Base-by-base conservation (phyloP, 2,113 vertebrate genomes). In the Triplophysa siluroides region DNA sequence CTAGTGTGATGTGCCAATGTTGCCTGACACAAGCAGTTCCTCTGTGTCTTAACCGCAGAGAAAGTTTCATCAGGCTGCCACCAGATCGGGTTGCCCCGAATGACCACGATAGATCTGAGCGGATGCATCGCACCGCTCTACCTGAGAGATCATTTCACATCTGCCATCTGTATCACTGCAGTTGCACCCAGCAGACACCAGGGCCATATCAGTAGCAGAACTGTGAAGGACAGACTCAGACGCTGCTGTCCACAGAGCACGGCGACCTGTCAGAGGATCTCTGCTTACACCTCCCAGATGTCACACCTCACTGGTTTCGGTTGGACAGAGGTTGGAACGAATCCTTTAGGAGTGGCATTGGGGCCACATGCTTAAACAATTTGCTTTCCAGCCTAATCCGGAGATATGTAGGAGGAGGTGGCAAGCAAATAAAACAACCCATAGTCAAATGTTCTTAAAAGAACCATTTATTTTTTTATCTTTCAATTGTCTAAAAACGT, bases 121-220 rank as follows among this genome's bases (percentile, higher is more conserved):
- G 5, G 19, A 43, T 13, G 60, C 29, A 73, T 58, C 70, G 23
- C 33, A 18, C 54, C 5, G 33, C 29, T 60, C 26, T 26, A 56
- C 33, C 50, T n/a, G 69, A 38, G 68, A 71, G 50, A 72, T 73
- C 29, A 43, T 73, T 60, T 73, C 21, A 60, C 19, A 73, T 73
- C 71, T 73, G 54, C 33, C 71, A 73, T 54, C 71, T 73, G 54
- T 60, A 43, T n/a, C 13, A 0, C n/a, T 41, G 19, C 21, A 58
- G 4, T 11, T 11, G 33, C 33, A 6, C 12, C 70, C 54, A 60
- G n/a, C 12, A 43, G 33, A 73, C 33, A 60, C 70, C 21, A 73
- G 41, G 54, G 19, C 33, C 13, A 3, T 21, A 58, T 21, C 54
- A 58, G 54, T 21, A 19, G 19, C 19, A 21, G 54, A 19, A 58